These are phyloP conservation scores for Epinephelus malabaricus DNA, from an alignment of 2,797 vertebrate genomes.

Conservation along the genomic window DNA sequence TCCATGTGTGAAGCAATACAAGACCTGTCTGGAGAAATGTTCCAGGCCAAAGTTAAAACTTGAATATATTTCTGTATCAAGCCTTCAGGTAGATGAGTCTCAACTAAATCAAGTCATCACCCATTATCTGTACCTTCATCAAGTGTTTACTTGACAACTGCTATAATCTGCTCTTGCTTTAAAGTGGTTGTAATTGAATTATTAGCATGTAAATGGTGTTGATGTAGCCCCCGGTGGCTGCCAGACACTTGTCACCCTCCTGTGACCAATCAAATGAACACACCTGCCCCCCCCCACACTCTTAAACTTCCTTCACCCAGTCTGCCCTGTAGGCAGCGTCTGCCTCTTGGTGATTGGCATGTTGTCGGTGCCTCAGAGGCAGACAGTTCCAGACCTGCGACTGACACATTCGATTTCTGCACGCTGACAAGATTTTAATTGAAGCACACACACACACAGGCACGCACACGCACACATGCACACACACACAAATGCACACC, in stretches of 20 bases:
- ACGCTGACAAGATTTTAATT: slow-evolving; percentile 61
- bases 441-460: slow-evolving; percentile 22
- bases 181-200: slow-evolving; percentile 17
- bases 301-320: neutral
- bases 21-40: no score
- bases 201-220: slow-evolving; percentile 1
- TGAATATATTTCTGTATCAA: no score
- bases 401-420: slow-evolving; percentile 68
- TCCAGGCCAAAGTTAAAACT: no score
- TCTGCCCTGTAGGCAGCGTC: slow-evolving; percentile 2
- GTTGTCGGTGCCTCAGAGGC: slow-evolving; percentile 43
- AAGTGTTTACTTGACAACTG: neutral
- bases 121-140: neutral
- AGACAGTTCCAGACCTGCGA: slow-evolving; percentile 31
- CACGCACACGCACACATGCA: neutral
- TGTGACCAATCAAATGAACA: slow-evolving; percentile 46
- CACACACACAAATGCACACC: neutral
- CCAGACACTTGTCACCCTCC: slow-evolving; percentile 15
- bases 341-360: slow-evolving; percentile 46
- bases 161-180: neutral
- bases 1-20: no score
- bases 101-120: no score
- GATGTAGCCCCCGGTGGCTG: neutral
- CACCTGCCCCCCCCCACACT: neutral
- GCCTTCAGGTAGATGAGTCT: no score